phyloP scores from a whole-genome alignment of 1,140 invertebrate species.

The Monomorium pharaonis region DNA sequence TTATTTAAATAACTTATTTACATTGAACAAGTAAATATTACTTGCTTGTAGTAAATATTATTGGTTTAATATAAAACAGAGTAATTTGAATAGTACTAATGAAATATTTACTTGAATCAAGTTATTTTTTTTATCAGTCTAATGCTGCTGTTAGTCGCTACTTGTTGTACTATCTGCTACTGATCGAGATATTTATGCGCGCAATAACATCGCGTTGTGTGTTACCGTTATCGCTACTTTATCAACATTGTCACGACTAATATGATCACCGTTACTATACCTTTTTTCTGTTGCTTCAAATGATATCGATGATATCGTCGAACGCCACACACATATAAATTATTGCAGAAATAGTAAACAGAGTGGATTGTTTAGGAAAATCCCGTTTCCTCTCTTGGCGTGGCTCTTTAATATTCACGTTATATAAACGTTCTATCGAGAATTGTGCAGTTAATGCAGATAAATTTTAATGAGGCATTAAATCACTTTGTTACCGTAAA shows the following conservation, averaged over 20 bases:
- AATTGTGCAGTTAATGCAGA: constrained; percentile 1
- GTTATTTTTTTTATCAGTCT: no score
- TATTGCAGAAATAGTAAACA: constrained; percentile 7
- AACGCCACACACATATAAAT: not conserved
- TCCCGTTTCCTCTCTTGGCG: not conserved
- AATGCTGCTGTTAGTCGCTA: not conserved
- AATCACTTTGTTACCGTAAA: not conserved
- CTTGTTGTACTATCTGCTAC: not conserved
- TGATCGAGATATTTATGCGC: constrained; percentile 25
- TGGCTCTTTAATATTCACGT: not conserved
- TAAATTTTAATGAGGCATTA: constrained; percentile 16
- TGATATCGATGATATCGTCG: no score
- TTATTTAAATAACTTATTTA: no score
- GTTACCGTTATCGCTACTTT: constrained; percentile 45
- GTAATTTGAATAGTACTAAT: no score
- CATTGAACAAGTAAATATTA: no score
- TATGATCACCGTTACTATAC: constrained; percentile 16
- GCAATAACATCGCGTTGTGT: not conserved
- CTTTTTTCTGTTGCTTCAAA: not conserved
- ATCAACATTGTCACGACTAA: constrained; percentile 32
- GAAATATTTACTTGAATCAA: no score
- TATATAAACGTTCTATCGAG: not conserved
- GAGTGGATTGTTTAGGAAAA: not conserved
- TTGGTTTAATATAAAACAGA: no score
- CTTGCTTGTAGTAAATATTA: no score